Evolutionary conservation across 2,797 vertebrate genomes (phyloP), one percentile per base, ranked within the genome.

Genomic region (Euphonia xanthogaster): DNA sequence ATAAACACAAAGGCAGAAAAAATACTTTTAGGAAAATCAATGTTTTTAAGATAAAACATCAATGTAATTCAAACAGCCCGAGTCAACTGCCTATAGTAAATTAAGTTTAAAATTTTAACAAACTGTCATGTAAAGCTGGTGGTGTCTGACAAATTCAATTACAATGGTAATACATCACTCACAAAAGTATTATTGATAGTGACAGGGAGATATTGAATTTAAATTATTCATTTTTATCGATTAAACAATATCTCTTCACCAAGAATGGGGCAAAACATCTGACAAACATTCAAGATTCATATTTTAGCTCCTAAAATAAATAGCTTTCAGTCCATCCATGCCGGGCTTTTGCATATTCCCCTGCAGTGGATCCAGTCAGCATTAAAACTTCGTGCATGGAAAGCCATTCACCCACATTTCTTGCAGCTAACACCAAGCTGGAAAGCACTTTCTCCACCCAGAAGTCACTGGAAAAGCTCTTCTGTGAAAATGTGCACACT

Each of bases 141-240:
- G 96, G 78, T 85, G 76, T 97, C 98, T 98, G 98, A 98, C 97
- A 98, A 98, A 98, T 98, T 97, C 97, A 98, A 98, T 98, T 98
- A 98, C 79, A 72, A 97, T 90, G 97, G 97, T 93, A 97, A 97
- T 98, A 96, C 90, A 97, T 98, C 98, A 98, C 96, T 98, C 98
- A 98, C 94, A 97, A 97, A 98, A 98, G 95, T 98, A 97, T 98
- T 98, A 98, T 97, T 98, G 98, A 98, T 98, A 98, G 97, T 96
- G 97, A 97, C 98, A 97, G 93, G 96, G 82, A 96, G 96, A 98
- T 98, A 98, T 98, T 98, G 98, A 98, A 98, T 98, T 98, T 98
- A 98, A 98, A 98, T 98, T 98, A 98, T 98, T 98, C 98, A 98
- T 98, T 98, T 98, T 96, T 97, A 98, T 98, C 86, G 98, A 98